Evolutionary conservation across 2,797 vertebrate species (phyloP).

Genomic region (Parotocinclus haroldoi): DNA sequence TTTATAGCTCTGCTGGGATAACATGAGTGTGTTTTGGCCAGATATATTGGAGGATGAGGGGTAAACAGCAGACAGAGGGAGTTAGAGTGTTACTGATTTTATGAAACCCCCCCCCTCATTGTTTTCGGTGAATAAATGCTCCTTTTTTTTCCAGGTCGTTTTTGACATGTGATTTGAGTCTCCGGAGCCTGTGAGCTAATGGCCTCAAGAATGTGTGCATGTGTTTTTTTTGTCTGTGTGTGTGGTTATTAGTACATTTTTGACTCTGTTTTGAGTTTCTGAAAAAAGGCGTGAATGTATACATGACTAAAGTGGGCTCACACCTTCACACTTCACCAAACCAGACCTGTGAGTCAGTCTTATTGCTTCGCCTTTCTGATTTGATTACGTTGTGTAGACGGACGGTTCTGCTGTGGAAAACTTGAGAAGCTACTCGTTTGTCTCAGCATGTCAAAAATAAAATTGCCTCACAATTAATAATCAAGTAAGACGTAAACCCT

Average conservation of each 20-base stretch:
- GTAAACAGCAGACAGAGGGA: conserved; percentile 13
- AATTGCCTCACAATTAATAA: no score
- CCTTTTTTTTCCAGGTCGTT: conserved; percentile 70
- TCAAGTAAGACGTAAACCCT: no score
- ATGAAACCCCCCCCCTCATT: neutral
- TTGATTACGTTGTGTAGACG: no score
- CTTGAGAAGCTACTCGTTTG: no score
- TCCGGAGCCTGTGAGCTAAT: conserved; percentile 75
- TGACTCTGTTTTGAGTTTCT: conserved; percentile 1
- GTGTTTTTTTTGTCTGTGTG: conserved; percentile 22
- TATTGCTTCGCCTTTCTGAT: no score
- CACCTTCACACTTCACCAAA: neutral
- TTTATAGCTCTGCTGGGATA: conserved; percentile 14
- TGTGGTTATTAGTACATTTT: conserved; percentile 29
- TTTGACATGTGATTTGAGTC: conserved; percentile 63
- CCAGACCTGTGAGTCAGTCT: no score
- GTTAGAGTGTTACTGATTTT: conserved; percentile 6
- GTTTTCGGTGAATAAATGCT: conserved; percentile 61
- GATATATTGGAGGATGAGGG: conserved; percentile 7
- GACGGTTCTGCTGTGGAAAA: no score
- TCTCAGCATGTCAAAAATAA: no score
- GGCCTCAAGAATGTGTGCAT: conserved; percentile 37
- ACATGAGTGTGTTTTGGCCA: conserved; percentile 10
- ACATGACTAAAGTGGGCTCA: neutral
- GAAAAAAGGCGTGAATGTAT: neutral